A percentile compares a stretch with the other conserved stretches of the same genome.
phyloP scores from a whole-genome alignment of 2,888 invertebrate species.

The Dione vanillae region DNA sequence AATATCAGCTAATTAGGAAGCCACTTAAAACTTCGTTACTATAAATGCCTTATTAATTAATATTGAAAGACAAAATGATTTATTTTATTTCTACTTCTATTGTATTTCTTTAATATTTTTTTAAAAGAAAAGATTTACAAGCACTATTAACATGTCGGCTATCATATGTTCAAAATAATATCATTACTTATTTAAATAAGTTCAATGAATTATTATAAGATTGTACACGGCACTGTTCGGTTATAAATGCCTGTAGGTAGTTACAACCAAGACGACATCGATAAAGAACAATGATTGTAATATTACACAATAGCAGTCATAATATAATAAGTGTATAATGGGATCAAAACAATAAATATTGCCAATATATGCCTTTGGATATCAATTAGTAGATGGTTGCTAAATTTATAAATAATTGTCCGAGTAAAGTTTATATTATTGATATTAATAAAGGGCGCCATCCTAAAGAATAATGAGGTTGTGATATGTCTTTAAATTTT shows the following conservation, averaged over 20 bases:
- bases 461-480: no score
- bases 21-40: no score
- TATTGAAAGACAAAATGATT: no score
- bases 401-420: neutral
- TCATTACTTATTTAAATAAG: neutral
- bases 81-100: no score
- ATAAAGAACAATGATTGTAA: conserved; percentile 14
- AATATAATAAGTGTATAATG: conserved; percentile 8
- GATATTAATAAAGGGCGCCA: no score
- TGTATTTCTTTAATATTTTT: no score
- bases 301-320: conserved; percentile 8
- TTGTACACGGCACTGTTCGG: neutral
- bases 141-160: no score
- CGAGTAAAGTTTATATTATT: neutral
- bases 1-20: no score
- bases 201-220: neutral
- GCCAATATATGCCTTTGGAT: neutral
- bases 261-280: conserved; percentile 1
- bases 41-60: no score
- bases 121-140: no score
- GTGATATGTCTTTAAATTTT: no score
- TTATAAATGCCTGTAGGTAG: neutral
- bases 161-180: neutral
- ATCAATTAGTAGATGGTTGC: neutral
- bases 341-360: conserved; percentile 8